These are phyloP conservation scores for Perccottus glenii DNA, from an alignment of 2,113 vertebrate species.

Conservation along the genomic window DNA sequence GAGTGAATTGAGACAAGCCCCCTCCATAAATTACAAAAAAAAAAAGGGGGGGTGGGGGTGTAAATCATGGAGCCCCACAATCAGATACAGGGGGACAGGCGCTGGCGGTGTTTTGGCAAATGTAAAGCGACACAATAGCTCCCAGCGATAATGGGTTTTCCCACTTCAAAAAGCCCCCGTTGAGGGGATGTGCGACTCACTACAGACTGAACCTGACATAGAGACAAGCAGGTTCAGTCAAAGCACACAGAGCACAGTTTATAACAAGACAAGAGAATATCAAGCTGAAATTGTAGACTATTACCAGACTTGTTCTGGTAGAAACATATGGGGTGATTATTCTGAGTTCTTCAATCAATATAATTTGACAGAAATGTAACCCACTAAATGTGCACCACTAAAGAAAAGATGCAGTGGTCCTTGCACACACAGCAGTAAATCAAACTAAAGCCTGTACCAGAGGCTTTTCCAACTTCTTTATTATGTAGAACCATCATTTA, in stretches of 20 bases:
- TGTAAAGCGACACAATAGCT: slow-evolving; percentile 34
- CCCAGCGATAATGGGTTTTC: slow-evolving; percentile 13
- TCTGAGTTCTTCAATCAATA: not conserved
- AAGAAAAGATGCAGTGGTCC: no score
- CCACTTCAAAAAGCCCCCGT: not conserved
- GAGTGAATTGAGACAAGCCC: slow-evolving; percentile 54
- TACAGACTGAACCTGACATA: slow-evolving; percentile 9
- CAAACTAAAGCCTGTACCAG: no score
- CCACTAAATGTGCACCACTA: no score
- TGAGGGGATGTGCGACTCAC: slow-evolving; percentile 23
- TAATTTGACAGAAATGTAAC: not conserved
- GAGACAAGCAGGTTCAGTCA: not conserved
- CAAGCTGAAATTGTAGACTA: not conserved
- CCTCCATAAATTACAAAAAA: slow-evolving; percentile 63
- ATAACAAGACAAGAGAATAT: not conserved
- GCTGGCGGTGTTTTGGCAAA: slow-evolving; percentile 22
- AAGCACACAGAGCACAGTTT: no score
- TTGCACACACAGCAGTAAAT: no score
- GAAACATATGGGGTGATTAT: not conserved
- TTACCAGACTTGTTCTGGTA: not conserved
- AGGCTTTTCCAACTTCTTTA: no score
- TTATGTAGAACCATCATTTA: no score
- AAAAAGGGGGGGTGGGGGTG: slow-evolving; percentile 10
- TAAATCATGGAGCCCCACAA: slow-evolving; percentile 40
- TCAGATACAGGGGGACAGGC: slow-evolving; percentile 46